These are phyloP conservation scores for Anthophora plumipes DNA, from an alignment of 2,888 invertebrate species.

Conservation along the genomic window DNA sequence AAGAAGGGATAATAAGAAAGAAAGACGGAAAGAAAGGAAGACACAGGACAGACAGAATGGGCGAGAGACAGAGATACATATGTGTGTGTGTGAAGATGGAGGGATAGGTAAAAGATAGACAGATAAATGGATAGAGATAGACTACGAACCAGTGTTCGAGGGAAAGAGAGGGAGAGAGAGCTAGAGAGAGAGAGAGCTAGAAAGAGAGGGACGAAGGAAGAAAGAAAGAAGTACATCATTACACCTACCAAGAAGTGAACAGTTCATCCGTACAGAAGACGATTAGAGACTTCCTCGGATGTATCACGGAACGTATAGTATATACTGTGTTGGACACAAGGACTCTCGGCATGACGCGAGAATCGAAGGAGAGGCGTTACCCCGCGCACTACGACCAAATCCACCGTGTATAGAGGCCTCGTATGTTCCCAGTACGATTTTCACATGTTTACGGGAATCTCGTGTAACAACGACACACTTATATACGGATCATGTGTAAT, in stretches of 20 bases:
- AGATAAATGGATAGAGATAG: slow-evolving; percentile 20
- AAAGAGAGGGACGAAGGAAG: slow-evolving; percentile 35
- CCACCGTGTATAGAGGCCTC: slow-evolving; percentile 33
- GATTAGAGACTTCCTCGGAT: slow-evolving; percentile 70
- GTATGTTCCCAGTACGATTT: slow-evolving; percentile 49
- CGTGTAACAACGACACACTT: slow-evolving; percentile 40
- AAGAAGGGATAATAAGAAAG: slow-evolving; percentile 20
- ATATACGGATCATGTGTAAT: slow-evolving; percentile 39
- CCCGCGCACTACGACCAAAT: slow-evolving; percentile 68
- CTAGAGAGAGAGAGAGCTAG: slow-evolving; percentile 8
- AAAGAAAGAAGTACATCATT: slow-evolving; percentile 68
- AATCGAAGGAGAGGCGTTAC: slow-evolving; percentile 75
- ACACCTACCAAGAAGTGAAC: slow-evolving; percentile 70
- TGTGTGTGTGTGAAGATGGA: slow-evolving; percentile 3
- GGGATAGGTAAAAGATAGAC: slow-evolving; percentile 22
- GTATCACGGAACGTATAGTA: slow-evolving; percentile 60
- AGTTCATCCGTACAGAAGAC: slow-evolving; percentile 68
- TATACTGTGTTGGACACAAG: slow-evolving; percentile 64
- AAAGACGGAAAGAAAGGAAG: slow-evolving; percentile 14
- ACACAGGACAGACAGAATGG: slow-evolving; percentile 15
- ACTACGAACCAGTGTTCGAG: neutral
- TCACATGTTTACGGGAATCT: slow-evolving; percentile 65
- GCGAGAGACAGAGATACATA: neutral
- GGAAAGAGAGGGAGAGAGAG: neutral
- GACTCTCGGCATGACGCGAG: slow-evolving; percentile 73